These are phyloP conservation scores for Plebejus anna DNA, from an alignment of 2,888 invertebrate genomes.

Conservation along the genomic window DNA sequence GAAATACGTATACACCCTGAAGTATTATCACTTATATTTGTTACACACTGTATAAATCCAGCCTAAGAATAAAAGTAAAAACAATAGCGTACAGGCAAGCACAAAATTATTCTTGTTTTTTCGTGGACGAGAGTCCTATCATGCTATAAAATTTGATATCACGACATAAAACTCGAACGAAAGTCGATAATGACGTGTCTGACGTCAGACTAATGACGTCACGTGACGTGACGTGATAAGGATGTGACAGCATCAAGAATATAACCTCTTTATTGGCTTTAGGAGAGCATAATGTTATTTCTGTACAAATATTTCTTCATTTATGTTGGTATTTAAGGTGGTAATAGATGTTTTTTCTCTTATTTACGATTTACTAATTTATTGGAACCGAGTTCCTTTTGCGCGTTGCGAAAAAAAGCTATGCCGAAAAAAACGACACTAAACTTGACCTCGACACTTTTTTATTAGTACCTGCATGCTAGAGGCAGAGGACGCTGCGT, in stretches of 20 bases:
- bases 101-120: not conserved
- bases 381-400: too few species aligned
- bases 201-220: not conserved
- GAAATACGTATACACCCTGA: too few species aligned
- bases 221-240: slow-evolving; percentile 5
- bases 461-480: too few species aligned
- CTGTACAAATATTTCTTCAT: not conserved
- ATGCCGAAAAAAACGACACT: too few species aligned
- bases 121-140: not conserved
- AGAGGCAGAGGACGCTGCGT: too few species aligned
- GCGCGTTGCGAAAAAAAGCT: too few species aligned
- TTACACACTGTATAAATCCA: too few species aligned
- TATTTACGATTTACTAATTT: too few species aligned
- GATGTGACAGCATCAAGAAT: not conserved
- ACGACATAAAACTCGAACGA: not conserved
- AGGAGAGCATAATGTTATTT: not conserved
- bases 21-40: too few species aligned
- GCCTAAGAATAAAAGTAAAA: not conserved
- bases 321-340: not conserved
- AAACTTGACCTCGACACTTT: too few species aligned
- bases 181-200: slow-evolving; percentile 14
- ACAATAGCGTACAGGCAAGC: not conserved
- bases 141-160: not conserved
- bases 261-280: not conserved
- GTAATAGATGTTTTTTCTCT: too few species aligned